A percentile compares a stretch with the other conserved stretches of the same genome.
These are phyloP conservation scores for Coremacera marginata DNA, from an alignment of 2,888 invertebrate species.

Conservation along the genomic window DNA sequence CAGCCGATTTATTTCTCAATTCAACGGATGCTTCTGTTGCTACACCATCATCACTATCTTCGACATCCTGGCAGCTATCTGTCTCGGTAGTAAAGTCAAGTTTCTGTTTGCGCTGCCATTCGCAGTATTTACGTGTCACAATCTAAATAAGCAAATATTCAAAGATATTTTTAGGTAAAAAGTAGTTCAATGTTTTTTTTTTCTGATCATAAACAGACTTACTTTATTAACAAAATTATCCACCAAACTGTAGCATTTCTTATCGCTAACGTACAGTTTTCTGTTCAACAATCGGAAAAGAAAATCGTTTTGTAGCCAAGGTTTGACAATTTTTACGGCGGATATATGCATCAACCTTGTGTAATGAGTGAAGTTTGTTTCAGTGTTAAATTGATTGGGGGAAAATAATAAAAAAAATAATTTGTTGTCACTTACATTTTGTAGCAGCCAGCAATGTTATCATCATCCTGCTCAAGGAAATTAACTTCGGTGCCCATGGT, in stretches of 20 bases:
- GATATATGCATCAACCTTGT: conserved; percentile 61
- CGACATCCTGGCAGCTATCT: not conserved
- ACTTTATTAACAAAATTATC: conserved; percentile 61
- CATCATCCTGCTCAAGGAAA: conserved; percentile 61
- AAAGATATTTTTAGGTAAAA: too few relatives aligned
- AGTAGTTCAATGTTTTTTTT: not conserved
- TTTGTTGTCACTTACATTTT: conserved; percentile 55
- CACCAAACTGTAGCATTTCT: conserved; percentile 58
- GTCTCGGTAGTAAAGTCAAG: not conserved
- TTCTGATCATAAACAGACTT: conserved; percentile 45
- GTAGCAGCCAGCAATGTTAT: conserved; percentile 62
- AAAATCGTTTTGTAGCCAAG: conserved; percentile 65
- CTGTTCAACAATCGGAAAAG: conserved; percentile 61
- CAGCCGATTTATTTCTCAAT: too few relatives aligned
- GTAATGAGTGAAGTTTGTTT: not conserved
- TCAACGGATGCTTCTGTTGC: not conserved
- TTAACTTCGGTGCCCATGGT: conserved; percentile 65
- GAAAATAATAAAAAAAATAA: too few relatives aligned
- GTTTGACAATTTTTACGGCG: conserved; percentile 62
- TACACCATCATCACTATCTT: not conserved
- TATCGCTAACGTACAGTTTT: conserved; percentile 56
- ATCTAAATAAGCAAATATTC: too few relatives aligned
- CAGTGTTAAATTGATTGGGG: too few relatives aligned
- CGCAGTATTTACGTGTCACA: conserved; percentile 17
- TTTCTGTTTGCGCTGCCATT: not conserved